Conservation (phyloP, 1,140 invertebrate species). For the Sitodiplosis mosellana region DNA sequence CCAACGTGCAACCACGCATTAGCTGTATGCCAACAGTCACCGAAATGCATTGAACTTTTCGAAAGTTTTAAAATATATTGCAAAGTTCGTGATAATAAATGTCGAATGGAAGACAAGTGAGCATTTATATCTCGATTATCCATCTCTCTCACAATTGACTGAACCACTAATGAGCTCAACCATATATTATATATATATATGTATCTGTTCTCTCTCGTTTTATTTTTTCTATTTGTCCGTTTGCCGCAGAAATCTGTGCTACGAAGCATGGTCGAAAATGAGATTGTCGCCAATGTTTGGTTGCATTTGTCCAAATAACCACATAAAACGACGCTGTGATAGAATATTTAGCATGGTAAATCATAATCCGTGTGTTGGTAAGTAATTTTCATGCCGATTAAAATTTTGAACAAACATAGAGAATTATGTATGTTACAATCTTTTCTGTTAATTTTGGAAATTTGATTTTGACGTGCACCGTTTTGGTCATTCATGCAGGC, state of each 20-base stretch:
- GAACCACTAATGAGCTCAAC: no score
- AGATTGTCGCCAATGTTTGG: conserved; percentile 72
- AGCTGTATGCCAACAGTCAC: conserved; percentile 57
- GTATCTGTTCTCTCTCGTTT: neutral
- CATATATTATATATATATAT: neutral
- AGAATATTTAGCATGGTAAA: conserved; percentile 69
- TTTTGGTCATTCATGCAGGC: no score
- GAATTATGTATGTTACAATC: neutral
- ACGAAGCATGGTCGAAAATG: conserved; percentile 65
- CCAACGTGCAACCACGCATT: conserved; percentile 75
- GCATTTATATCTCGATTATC: no score
- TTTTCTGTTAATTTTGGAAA: neutral
- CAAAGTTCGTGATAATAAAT: conserved; percentile 63
- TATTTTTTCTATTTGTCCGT: neutral
- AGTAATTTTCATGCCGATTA: no score
- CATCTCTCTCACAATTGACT: no score
- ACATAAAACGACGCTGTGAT: conserved; percentile 71
- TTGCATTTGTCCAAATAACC: conserved; percentile 75
- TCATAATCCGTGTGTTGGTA: conserved; percentile 80
- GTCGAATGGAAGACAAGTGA: conserved; percentile 74
- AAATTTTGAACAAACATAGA: neutral
- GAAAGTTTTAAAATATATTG: conserved; percentile 71
- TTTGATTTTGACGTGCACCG: no score
- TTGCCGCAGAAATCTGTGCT: conserved; percentile 49
- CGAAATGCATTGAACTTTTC: conserved; percentile 54